Percentiles rank a stretch among this genome's conserved stretches.
These are phyloP conservation scores for Harpalus rufipes DNA, from an alignment of 2,888 invertebrate genomes.

Conservation along the genomic window DNA sequence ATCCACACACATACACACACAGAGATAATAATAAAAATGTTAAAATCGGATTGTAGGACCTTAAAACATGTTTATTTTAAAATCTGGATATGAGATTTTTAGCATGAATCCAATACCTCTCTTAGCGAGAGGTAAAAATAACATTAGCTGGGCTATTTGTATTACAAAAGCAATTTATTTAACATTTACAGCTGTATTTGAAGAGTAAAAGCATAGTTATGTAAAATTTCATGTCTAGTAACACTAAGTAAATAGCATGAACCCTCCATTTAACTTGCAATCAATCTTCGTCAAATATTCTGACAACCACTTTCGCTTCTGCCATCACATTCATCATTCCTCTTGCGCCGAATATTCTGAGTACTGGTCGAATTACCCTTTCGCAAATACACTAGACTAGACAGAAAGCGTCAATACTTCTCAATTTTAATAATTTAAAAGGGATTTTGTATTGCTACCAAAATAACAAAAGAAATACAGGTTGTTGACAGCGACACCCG, in stretches of 20 bases:
- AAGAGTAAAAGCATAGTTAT: not conserved
- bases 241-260: not conserved
- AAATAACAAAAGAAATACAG: too few relatives aligned
- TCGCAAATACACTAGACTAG: not conserved
- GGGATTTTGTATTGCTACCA: too few relatives aligned
- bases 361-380: not conserved
- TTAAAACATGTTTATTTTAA: too few relatives aligned
- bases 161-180: not conserved
- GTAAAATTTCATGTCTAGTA: conserved; percentile 2
- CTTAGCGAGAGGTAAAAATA: too few relatives aligned
- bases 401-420: not conserved
- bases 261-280: not conserved
- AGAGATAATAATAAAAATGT: too few relatives aligned
- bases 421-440: too few relatives aligned
- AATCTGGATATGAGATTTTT: too few relatives aligned
- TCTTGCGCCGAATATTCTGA: not conserved
- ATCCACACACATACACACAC: too few relatives aligned
- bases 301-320: conserved; percentile 4
- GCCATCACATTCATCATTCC: not conserved
- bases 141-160: not conserved
- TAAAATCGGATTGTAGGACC: too few relatives aligned
- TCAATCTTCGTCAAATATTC: conserved; percentile 6
- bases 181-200: not conserved
- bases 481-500: too few relatives aligned
- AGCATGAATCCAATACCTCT: too few relatives aligned